Conservation (phyloP, 37 sponge, comb jelly and placozoan species). For the Aphrocallistes beatrix region DNA sequence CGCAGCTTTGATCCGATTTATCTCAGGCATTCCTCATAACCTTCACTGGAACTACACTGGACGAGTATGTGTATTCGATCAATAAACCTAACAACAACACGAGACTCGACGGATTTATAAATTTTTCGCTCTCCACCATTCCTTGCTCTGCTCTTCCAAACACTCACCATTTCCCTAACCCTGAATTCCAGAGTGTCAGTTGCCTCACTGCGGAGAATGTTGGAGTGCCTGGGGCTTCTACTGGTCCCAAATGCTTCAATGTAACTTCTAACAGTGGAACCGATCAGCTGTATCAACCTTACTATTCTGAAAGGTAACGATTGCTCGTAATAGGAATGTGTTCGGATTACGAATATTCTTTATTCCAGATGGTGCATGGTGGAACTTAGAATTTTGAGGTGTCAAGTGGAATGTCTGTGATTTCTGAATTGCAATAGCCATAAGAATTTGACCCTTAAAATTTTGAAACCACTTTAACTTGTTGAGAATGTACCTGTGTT, state of each 20-base stretch:
- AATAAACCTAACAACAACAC: slow-evolving; percentile 12
- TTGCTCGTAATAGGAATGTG: no score
- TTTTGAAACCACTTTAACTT: no score
- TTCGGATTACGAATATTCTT: no score
- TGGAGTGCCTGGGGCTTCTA: not conserved
- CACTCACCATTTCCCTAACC: not conserved
- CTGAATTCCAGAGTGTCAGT: not conserved
- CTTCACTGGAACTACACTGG: not conserved
- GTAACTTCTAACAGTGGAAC: not conserved
- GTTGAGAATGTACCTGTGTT: no score
- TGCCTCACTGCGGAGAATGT: not conserved
- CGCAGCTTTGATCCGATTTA: not conserved
- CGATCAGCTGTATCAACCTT: not conserved
- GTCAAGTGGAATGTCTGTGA: no score
- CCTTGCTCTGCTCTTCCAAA: not conserved
- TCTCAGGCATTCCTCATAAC: not conserved
- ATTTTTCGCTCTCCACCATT: not conserved
- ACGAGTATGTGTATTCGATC: not conserved
- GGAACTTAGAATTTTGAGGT: no score
- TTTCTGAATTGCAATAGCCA: no score
- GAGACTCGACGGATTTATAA: not conserved
- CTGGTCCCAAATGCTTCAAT: not conserved
- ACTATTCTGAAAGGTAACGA: not conserved
- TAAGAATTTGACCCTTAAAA: no score
- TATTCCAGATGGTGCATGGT: no score